Base-by-base conservation (phyloP, 2,797 vertebrate species). In the Picus viridis region DNA sequence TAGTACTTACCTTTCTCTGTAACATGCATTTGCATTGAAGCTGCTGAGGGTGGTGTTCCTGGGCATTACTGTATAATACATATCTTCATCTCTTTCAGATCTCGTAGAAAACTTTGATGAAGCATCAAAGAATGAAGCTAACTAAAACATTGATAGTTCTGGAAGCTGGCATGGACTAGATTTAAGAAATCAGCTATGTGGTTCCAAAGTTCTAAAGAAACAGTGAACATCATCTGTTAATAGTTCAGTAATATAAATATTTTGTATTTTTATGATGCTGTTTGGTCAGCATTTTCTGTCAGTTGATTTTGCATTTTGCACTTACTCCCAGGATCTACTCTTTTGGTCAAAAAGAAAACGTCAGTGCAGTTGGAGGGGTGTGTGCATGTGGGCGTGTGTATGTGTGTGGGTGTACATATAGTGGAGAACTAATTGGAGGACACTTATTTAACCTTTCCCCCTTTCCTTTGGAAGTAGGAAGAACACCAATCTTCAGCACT, bases 61-160 rank as follows among this genome's bases (percentile, higher is more conserved):
- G 29, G 73, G 45, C 23, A 34, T 92, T 71, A 79, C 53, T 90
- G 57, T 90, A 94, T 92, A 51, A 51, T 94, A 86, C 95, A 88
- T 95, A 61, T 95, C 86, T 95, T 77, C 78, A 89, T 95, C 61
- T 97, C 90, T 97, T 96, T 62, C 97, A 99, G 99, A 99, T 98
- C 98, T 99, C 84, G 99, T 99, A 98, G 99, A 99, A 98, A 99
- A 99, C 97, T 99, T 99, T 89, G 99, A 99, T 78, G 99, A 99
- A 97, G 99, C 99, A 47, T 99, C 99, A 73, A 99, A 99, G 98
- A 99, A 99, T 70, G 99, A 99, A 97, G 98, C 99, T 68, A 99
- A 99, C 98, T 99, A 98, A 97, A 92, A 94, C 93, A 88, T 92
- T 93, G 92, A 95, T 96, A 93, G 94, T 96, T 96, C 97, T 97